Evolutionary conservation across 2,888 invertebrate species (phyloP), one percentile per base, ranked within the genome.

Genomic region (Tachina lurida): DNA sequence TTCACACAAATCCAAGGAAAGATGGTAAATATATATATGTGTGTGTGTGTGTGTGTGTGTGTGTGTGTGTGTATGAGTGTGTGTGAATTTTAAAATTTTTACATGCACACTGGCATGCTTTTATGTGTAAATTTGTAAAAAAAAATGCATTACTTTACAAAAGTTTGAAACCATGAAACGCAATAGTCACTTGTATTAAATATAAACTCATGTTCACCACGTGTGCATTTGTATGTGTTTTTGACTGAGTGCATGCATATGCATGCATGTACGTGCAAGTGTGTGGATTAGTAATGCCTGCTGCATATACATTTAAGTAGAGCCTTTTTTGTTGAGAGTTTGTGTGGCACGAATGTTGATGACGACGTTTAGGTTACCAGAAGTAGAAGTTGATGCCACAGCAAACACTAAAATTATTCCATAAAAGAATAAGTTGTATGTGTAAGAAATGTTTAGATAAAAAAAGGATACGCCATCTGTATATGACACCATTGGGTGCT

Each of bases 401-500:
- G 31, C 54, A 62, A 67, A 62, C 31, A 49, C 49, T 43, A 39
- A 58, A 60, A 60, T 60, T 58, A 60, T 70, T 63, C 31, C 22
- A 56, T 52, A n/a, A 39, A 52, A 52, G 49, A 41, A 39, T 60
- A 10, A 54, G 8, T 13, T 56, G 39, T 56, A 31, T 65, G 58
- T 31, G 43, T 73, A 60, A 76, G 71, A 76, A 83, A 83, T 77
- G 70, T 82, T 58, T 45, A 65, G 74, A 67, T 67, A 73, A 80
- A 74, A 65, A 12, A 15, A 67, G 52, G 9, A 78, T 19, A 76
- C 65, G 56, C 62, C 86, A 86, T 80, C 83, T 86, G 79, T 54
- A 71, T 76, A 76, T 67, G 82, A 86, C 85, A 83, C 85, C 82
- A 76, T 73, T 67, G 85, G 85, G 73, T 80, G 65, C 79, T 60